A percentile compares a stretch with the other conserved stretches of the same genome.
phyloP scores from a whole-genome alignment of 2,888 invertebrate species.

The Congeria kusceri region DNA sequence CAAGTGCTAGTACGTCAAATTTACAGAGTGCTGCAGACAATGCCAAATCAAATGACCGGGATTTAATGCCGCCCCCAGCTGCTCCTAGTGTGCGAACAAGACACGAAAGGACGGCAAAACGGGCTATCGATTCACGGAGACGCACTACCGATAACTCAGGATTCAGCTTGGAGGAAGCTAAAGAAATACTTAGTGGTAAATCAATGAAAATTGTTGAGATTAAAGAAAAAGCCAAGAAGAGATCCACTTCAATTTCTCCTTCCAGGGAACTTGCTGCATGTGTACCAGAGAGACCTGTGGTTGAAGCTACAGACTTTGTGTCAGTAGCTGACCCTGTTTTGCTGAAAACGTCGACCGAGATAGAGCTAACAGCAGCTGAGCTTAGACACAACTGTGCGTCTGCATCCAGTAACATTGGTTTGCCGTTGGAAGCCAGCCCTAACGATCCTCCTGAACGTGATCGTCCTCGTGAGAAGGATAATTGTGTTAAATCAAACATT shows the following conservation, averaged over 20 bases:
- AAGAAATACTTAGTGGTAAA: slow-evolving; percentile 78
- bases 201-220: slow-evolving; percentile 72
- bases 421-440: slow-evolving; percentile 71
- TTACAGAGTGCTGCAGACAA: slow-evolving; percentile 6
- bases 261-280: slow-evolving; percentile 3
- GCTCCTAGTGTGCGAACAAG: slow-evolving; percentile 53
- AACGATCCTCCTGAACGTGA: slow-evolving; percentile 78
- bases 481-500: background rate
- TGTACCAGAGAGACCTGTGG: background rate
- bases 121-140: slow-evolving; percentile 65
- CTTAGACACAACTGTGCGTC: slow-evolving; percentile 51
- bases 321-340: slow-evolving; percentile 48
- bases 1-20: slow-evolving; percentile 31
- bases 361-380: slow-evolving; percentile 73
- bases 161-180: slow-evolving; percentile 78
- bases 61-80: slow-evolving; percentile 73
- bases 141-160: slow-evolving; percentile 68
- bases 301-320: slow-evolving; percentile 35
- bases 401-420: slow-evolving; percentile 22
- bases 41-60: slow-evolving; percentile 52
- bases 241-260: slow-evolving; percentile 47
- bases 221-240: slow-evolving; percentile 29
- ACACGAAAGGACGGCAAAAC: slow-evolving; percentile 63
- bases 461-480: slow-evolving; percentile 39
- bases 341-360: slow-evolving; percentile 64